Base-by-base conservation (phyloP, 1,140 invertebrate genomes). In the Microplitis demolitor region DNA sequence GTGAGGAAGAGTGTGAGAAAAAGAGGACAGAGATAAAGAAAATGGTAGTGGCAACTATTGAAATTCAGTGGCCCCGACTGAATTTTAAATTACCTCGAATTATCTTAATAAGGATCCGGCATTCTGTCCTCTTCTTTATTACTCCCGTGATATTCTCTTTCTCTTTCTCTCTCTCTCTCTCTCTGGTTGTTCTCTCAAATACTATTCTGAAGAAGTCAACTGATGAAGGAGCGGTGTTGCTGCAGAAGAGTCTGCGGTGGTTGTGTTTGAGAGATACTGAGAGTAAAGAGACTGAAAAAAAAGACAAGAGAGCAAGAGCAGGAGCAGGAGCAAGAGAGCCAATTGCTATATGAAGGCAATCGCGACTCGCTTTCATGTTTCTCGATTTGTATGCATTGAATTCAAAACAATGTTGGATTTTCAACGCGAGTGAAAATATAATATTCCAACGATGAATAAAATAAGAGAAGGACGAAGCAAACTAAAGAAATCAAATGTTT, bases 101-200 rank as follows among this genome's bases (percentile, higher is more conserved):
- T 77, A 78, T 78, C 77, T 78, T 78, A 78, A 78, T 78, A 77
- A 78, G 77, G 58, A 78, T 78, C 77, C 77, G 54, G 63, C 76
- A 64, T 74, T 71, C 66, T 24, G 68, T 66, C 37, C 9, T 58
- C 34, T 35, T 58, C 66, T 45, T 35, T 45, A 9, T 39, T 14
- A 45, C 39, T 45, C 39, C 11, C 39, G 39, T 45, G 6, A 45
- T 45, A 11, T 45, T 45, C 6, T 11, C 39, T 9, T 3, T 45
- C 9, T 45, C 6, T 11, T 8, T 11, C 11, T 11, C 39, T 9
- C 11, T 45, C 9, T 45, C 6, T 11, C 11, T 11, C 11, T 11
- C 39, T 9, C 11, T 45, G 6, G 11, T 8, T 45, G 6, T 45
- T 11, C 39, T 45, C 39, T 45, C 39, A 11, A 11, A 45, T 45